Evolutionary conservation across 2,113 vertebrate genomes (phyloP), one percentile per base, ranked within the genome.

Genomic region (Gopherus flavomarginatus): DNA sequence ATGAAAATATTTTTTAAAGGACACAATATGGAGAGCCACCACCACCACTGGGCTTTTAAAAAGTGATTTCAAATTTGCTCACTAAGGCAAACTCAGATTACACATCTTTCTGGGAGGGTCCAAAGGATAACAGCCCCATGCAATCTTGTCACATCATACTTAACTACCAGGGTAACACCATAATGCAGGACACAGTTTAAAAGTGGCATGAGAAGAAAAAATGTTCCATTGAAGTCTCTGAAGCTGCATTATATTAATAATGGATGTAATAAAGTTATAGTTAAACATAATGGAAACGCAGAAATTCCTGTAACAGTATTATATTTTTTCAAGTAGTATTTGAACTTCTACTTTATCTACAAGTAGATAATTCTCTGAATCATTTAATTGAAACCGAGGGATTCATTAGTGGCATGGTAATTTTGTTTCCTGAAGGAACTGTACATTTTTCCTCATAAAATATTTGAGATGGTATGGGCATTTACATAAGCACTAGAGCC

Each of bases 391-490:
- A 88, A 85, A 7, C 56, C 42, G 42, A 69, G 42, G 1, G 4
- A 69, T 83, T 89, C 19, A 35, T 90, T 72, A 72, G 35, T 0
- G 3, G 7, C 13, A 94, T 53, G 87, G 31, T 81, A 57, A 50
- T 84, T 16, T 69, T 9, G 80, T 5, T 31, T 50, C 26, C 35
- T 81, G 49, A 95, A 94, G 11, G 12, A 86, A 44, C 44, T 44
- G 17, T 52, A 1, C 52, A 59, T 91, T 86, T 17, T 3, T 1
- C 4, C 22, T 19, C 0, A 0, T 4, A 6, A 93, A 49, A 8
- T 49, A 38, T 56, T 17, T 86, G 44, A 82, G 89, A 50, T 47
- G 42, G 75, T 16, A 9, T 59, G 26, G 54, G 47, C 10, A 72
- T 88, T 86, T 91, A 72, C 3, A n/a, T 53, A 92, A 78, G n/a